A percentile compares a stretch with the other conserved stretches of the same genome.
phyloP scores from a whole-genome alignment of 2,113 vertebrate species.

The Spizaetus ornatus region DNA sequence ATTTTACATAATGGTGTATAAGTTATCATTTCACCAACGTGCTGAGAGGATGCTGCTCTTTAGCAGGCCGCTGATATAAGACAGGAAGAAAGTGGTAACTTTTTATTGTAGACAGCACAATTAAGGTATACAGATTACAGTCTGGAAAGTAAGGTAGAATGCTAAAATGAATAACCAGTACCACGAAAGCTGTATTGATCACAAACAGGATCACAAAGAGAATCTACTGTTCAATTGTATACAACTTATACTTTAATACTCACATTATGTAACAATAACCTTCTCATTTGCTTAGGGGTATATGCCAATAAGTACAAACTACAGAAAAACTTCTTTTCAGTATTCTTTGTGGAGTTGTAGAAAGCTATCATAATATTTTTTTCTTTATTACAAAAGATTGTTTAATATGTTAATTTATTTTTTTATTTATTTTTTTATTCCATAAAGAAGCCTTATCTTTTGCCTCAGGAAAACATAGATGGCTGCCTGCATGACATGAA shows the following conservation, averaged over 20 bases:
- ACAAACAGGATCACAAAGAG: background rate
- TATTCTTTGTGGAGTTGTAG: background rate
- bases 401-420: background rate
- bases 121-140: background rate
- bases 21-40: background rate
- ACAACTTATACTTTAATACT: background rate
- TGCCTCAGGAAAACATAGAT: background rate
- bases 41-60: background rate
- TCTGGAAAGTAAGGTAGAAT: background rate
- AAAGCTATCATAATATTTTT: background rate
- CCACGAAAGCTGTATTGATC: background rate
- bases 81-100: background rate
- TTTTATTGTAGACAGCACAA: background rate
- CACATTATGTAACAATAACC: background rate
- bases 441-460: background rate
- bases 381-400: background rate
- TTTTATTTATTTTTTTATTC: background rate
- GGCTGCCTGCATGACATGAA: background rate
- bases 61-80: rapidly evolving
- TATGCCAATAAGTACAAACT: background rate
- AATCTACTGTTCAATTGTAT: background rate
- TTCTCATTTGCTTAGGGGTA: background rate
- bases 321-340: background rate
- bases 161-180: background rate
- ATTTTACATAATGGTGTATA: background rate